phyloP scores from a whole-genome alignment of 2,113 vertebrate species.

The Sminthopsis crassicaudata region DNA sequence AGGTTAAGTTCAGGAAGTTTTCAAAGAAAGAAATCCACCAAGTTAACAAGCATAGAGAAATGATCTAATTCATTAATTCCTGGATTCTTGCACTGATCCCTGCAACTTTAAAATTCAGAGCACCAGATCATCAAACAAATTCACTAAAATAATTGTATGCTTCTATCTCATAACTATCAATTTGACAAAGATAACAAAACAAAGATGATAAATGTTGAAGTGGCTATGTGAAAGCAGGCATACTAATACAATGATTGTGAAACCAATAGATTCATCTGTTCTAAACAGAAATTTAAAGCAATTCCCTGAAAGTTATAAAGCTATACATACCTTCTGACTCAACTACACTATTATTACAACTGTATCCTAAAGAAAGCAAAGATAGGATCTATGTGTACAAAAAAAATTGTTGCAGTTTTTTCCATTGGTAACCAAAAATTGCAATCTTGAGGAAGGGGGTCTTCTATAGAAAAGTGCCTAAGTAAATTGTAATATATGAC shows the following conservation, averaged over 20 bases:
- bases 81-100: too few relatives aligned
- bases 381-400: not conserved
- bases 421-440: not conserved
- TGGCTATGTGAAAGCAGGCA: not conserved
- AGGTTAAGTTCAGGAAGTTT: not conserved
- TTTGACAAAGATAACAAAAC: not conserved
- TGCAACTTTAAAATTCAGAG: too few relatives aligned
- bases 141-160: not conserved
- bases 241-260: not conserved
- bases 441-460: not conserved
- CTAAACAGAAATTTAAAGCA: not conserved
- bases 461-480: not conserved
- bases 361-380: not conserved
- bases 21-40: not conserved
- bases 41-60: not conserved
- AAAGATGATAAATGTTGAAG: not conserved
- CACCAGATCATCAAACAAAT: too few relatives aligned
- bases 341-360: not conserved
- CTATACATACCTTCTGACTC: not conserved
- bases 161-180: not conserved
- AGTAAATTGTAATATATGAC: not conserved
- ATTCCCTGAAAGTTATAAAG: not conserved
- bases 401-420: not conserved
- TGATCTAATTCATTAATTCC: not conserved
- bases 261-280: not conserved